Conservation (phyloP, 2,797 vertebrate species). For the Eurystomus glaucurus region DNA sequence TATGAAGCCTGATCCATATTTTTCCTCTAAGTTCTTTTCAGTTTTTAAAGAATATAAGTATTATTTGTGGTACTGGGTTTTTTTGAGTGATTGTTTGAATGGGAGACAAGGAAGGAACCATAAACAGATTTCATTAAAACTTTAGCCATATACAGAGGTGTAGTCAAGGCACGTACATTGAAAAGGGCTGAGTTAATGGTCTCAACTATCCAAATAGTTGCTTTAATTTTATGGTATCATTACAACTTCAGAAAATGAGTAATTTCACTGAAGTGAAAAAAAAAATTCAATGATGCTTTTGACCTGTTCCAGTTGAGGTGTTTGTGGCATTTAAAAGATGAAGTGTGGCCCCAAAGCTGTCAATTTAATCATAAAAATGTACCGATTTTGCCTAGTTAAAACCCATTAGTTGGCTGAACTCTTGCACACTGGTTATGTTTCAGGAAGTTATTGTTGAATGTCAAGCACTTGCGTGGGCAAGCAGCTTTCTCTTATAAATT, state of each 20-base stretch:
- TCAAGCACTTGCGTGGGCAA: not conserved
- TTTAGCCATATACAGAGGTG: not conserved
- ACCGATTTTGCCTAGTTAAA: not conserved
- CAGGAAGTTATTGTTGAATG: constrained; percentile 15
- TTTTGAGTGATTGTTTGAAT: not conserved
- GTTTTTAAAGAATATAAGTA: not conserved
- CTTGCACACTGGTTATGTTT: not conserved
- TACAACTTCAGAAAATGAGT: constrained; percentile 2
- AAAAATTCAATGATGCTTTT: not conserved
- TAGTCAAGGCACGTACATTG: not conserved
- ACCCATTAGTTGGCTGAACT: constrained; percentile 13
- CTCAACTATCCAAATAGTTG: not conserved
- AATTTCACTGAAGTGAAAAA: not conserved
- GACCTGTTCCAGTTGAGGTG: not conserved
- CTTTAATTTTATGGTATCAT: not conserved
- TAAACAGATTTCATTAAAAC: not conserved
- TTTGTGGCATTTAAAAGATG: constrained; percentile 19
- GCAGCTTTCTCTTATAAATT: not conserved
- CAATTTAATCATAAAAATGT: not conserved
- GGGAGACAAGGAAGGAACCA: not conserved
- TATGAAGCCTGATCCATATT: not conserved
- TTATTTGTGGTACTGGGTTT: not conserved
- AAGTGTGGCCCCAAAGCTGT: not conserved
- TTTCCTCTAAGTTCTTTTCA: not conserved
- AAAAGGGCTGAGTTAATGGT: not conserved